Evolutionary conservation across 2,888 invertebrate genomes (phyloP).

Genomic region (Mythimna lalbum): DNA sequence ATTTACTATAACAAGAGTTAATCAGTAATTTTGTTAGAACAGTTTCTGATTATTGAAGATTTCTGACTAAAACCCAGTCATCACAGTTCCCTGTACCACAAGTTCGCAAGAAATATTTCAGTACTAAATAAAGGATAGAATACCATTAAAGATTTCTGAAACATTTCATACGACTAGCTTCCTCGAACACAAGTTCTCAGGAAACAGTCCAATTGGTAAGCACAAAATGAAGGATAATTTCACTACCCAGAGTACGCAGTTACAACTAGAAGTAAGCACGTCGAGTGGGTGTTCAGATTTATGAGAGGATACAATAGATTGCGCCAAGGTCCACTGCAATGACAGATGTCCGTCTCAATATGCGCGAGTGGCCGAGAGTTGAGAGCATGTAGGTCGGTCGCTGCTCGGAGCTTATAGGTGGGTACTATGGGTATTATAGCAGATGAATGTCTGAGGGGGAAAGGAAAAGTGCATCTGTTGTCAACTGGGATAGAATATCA

Average conservation of each 20-base stretch:
- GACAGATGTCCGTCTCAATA: constrained; percentile 81
- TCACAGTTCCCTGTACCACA: not conserved
- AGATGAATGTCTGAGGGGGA: constrained; percentile 17
- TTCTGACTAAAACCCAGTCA: not conserved
- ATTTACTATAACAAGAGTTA: too few species aligned
- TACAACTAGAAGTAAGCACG: constrained; percentile 22
- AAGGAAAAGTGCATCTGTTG: constrained; percentile 5
- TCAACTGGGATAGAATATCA: too few species aligned
- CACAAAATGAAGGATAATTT: constrained; percentile 48
- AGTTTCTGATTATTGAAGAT: not conserved
- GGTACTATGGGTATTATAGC: not conserved
- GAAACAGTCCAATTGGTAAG: constrained; percentile 3
- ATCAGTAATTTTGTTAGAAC: too few species aligned
- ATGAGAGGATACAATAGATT: constrained; percentile 77
- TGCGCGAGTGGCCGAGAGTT: constrained; percentile 62
- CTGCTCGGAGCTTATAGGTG: not conserved
- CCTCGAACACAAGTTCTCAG: not conserved
- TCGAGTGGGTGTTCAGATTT: constrained; percentile 70
- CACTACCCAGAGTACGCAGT: constrained; percentile 20
- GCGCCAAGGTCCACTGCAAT: constrained; percentile 77
- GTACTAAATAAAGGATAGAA: not conserved
- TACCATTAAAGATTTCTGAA: not conserved
- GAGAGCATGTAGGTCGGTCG: constrained; percentile 40
- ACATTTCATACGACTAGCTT: not conserved
- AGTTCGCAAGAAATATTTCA: not conserved